Evolutionary conservation across 2,797 vertebrate genomes (phyloP).

Genomic region (Limosa lapponica): DNA sequence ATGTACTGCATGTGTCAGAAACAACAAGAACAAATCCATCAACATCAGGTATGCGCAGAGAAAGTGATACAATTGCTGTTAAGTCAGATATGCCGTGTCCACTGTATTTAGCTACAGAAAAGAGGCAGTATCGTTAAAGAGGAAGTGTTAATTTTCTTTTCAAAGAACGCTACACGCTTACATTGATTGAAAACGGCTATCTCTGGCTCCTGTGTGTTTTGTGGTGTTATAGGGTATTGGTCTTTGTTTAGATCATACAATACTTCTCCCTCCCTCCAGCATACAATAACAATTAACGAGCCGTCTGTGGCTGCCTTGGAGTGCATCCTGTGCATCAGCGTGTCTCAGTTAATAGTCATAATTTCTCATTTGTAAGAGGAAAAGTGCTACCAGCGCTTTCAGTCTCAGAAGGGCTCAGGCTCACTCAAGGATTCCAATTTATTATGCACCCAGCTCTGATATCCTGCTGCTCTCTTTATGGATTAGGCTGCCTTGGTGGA

Average conservation of each 20-base stretch:
- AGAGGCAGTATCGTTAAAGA: not conserved
- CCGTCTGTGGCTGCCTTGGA: constrained; percentile 56
- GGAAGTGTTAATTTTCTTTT: constrained; percentile 1
- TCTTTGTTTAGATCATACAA: constrained; percentile 44
- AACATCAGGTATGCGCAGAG: not conserved
- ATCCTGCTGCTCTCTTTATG: constrained; percentile 55
- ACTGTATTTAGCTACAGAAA: not conserved
- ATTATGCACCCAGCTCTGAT: constrained; percentile 50
- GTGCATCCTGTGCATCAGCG: constrained; percentile 65
- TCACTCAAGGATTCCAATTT: constrained; percentile 61
- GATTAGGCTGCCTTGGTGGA: constrained; percentile 45
- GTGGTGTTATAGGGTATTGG: not conserved
- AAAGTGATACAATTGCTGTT: not conserved
- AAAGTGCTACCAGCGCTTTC: constrained; percentile 36
- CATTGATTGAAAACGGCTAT: not conserved
- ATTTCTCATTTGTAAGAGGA: constrained; percentile 61
- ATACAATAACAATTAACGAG: constrained; percentile 60
- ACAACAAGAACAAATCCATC: not conserved
- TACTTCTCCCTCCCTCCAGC: constrained; percentile 48
- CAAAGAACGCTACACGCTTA: not conserved
- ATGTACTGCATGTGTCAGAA: not conserved
- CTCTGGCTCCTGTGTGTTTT: constrained; percentile 8
- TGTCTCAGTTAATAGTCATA: constrained; percentile 62
- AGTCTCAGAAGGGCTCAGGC: constrained; percentile 39
- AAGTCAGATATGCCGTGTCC: not conserved